phyloP scores from a whole-genome alignment of 2,888 invertebrate genomes.

The Nomada lathburiana region DNA sequence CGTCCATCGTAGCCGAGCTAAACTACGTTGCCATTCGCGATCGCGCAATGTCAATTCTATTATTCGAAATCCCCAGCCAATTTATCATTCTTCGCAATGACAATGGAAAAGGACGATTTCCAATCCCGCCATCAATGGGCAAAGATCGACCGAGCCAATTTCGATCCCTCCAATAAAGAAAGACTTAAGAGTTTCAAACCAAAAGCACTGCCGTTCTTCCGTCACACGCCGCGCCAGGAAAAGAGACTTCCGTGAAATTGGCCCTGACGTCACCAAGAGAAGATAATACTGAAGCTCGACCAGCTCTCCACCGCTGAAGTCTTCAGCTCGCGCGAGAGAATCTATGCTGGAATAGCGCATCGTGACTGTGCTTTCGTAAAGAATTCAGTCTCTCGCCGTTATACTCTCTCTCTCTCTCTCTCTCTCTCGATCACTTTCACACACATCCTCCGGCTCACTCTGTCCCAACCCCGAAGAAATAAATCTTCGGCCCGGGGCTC shows the following conservation, averaged over 20 bases:
- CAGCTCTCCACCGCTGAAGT: neutral
- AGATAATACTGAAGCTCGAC: slow-evolving; percentile 72
- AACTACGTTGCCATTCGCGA: neutral
- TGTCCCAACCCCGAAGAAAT: slow-evolving; percentile 75
- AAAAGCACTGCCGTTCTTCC: slow-evolving; percentile 24
- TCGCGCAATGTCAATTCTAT: neutral
- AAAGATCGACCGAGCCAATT: slow-evolving; percentile 24
- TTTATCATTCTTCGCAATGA: neutral
- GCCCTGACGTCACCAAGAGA: slow-evolving; percentile 69
- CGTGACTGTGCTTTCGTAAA: slow-evolving; percentile 64
- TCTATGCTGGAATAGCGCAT: slow-evolving; percentile 58
- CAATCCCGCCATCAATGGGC: slow-evolving; percentile 3
- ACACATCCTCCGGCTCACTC: slow-evolving; percentile 25
- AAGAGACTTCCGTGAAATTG: slow-evolving; percentile 74
- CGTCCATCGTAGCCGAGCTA: neutral
- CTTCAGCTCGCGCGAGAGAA: slow-evolving; percentile 31
- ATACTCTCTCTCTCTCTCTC: slow-evolving; percentile 33
- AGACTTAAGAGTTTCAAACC: slow-evolving; percentile 45
- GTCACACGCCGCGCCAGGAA: slow-evolving; percentile 27
- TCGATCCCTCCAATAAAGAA: slow-evolving; percentile 34
- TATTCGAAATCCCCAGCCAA: neutral
- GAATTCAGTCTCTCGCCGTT: slow-evolving; percentile 43
- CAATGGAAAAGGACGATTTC: neutral
- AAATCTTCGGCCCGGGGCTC: slow-evolving; percentile 82
- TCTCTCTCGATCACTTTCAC: slow-evolving; percentile 42